These are phyloP conservation scores for Cisticola juncidis DNA, from an alignment of 2,113 vertebrate genomes.

Conservation along the genomic window DNA sequence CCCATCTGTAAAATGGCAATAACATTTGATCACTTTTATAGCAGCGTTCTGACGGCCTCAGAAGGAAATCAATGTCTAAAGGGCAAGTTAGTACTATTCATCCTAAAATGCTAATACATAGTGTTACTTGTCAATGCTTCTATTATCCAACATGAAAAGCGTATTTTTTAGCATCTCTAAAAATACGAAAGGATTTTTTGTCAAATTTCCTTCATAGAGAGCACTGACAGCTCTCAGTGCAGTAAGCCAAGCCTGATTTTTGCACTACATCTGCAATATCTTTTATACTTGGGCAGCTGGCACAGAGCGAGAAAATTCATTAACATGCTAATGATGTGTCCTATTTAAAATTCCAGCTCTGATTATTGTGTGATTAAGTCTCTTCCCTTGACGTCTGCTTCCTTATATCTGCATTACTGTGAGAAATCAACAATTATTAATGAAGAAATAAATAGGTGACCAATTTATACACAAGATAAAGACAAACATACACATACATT, in stretches of 20 bases:
- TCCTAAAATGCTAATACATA: conserved; percentile 7
- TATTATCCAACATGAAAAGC: neutral
- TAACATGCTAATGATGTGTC: conserved; percentile 74
- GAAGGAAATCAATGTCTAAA: neutral
- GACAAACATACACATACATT: conserved; percentile 3
- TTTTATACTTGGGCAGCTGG: conserved; percentile 66
- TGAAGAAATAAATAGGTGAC: conserved; percentile 56
- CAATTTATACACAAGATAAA: conserved; percentile 34
- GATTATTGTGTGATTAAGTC: conserved; percentile 77
- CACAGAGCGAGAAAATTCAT: conserved; percentile 68
- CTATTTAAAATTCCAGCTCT: conserved; percentile 76
- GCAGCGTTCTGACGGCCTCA: neutral
- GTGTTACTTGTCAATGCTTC: neutral
- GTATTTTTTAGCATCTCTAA: conserved; percentile 14
- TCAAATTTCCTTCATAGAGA: neutral
- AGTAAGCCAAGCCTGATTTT: conserved; percentile 45
- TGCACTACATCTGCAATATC: conserved; percentile 61
- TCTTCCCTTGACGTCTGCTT: conserved; percentile 66
- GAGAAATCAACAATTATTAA: conserved; percentile 70
- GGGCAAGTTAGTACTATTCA: conserved; percentile 14
- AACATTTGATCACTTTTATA: neutral
- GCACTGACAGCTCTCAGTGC: conserved; percentile 26
- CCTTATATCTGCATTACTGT: conserved; percentile 59
- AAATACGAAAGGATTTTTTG: conserved; percentile 29
- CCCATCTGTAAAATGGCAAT: neutral